phyloP scores from a whole-genome alignment of 37 sponge, comb jelly and placozoan species.

The Bolinopsis microptera region DNA sequence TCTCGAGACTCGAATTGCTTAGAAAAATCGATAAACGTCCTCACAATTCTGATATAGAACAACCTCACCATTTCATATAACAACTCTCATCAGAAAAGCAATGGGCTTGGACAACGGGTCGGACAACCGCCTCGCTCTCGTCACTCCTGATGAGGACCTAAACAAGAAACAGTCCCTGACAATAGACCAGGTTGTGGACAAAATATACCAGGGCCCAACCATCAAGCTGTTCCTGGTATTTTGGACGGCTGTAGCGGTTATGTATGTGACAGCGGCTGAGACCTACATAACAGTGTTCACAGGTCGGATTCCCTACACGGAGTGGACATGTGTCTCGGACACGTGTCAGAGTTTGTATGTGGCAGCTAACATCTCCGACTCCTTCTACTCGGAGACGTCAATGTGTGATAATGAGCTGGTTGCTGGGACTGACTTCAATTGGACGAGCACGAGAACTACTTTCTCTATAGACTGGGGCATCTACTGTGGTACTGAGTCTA shows the following conservation, averaged over 20 bases:
- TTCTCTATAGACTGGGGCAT: conserved; percentile 8
- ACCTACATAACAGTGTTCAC: background rate
- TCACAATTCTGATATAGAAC: too few relatives aligned
- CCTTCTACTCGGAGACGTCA: background rate
- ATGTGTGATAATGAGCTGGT: background rate
- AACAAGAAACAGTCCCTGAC: too few relatives aligned
- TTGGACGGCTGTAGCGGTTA: background rate
- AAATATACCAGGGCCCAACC: too few relatives aligned
- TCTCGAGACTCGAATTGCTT: too few relatives aligned
- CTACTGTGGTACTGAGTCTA: background rate
- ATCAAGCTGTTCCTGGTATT: background rate
- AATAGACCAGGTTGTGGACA: too few relatives aligned
- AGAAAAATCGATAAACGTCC: too few relatives aligned
- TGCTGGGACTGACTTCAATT: background rate
- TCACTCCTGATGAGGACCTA: too few relatives aligned
- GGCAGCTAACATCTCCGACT: background rate
- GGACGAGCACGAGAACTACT: background rate
- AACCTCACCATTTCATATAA: too few relatives aligned
- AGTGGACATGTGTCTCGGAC: background rate
- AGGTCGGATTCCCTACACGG: background rate
- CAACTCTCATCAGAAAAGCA: too few relatives aligned
- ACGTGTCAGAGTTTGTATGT: too few relatives aligned
- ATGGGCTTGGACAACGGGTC: too few relatives aligned
- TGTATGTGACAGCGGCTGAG: background rate
- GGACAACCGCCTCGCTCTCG: too few relatives aligned